Percentiles rank a stretch among this genome's conserved stretches.
These are phyloP conservation scores for Ditylenchus weischeri DNA, from an alignment of 2,888 invertebrate species.

Conservation along the genomic window DNA sequence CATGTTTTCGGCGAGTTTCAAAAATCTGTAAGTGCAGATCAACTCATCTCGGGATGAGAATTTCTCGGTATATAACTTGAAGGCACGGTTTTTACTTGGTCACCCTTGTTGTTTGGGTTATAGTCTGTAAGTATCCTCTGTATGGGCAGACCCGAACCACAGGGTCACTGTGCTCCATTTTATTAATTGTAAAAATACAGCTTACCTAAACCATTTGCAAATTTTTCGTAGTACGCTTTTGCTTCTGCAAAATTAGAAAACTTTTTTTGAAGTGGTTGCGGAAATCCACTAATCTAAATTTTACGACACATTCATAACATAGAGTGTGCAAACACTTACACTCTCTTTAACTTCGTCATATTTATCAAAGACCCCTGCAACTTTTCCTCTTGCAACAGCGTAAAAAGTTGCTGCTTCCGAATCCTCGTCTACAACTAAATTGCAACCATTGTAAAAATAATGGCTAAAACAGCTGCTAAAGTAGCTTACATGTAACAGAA, in stretches of 20 bases:
- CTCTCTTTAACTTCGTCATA: constrained; percentile 40
- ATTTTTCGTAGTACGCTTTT: constrained; percentile 38
- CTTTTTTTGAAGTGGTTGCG: constrained; percentile 47
- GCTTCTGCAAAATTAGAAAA: constrained; percentile 42
- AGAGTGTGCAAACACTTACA: constrained; percentile 28
- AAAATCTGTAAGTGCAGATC: too few relatives aligned
- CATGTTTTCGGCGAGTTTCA: too few relatives aligned
- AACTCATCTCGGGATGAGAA: too few relatives aligned
- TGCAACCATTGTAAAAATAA: constrained; percentile 6
- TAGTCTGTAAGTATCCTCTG: too few relatives aligned
- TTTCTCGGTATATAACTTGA: too few relatives aligned
- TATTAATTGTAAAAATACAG: not conserved
- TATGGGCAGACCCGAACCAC: too few relatives aligned
- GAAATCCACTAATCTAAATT: constrained; percentile 42
- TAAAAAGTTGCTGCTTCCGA: constrained; percentile 36
- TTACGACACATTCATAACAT: not conserved
- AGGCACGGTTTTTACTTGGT: too few relatives aligned
- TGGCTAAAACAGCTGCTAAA: not conserved
- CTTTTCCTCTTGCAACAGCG: constrained; percentile 44
- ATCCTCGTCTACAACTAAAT: constrained; percentile 24
- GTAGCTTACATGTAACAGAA: constrained; percentile 23
- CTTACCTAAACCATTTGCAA: constrained; percentile 30
- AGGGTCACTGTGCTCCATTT: too few relatives aligned
- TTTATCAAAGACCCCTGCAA: constrained; percentile 44
- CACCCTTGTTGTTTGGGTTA: too few relatives aligned